Percentiles rank a stretch among this genome's conserved stretches.
These are phyloP conservation scores for Calliopsis andreniformis DNA, from an alignment of 1,140 invertebrate species.

Conservation along the genomic window DNA sequence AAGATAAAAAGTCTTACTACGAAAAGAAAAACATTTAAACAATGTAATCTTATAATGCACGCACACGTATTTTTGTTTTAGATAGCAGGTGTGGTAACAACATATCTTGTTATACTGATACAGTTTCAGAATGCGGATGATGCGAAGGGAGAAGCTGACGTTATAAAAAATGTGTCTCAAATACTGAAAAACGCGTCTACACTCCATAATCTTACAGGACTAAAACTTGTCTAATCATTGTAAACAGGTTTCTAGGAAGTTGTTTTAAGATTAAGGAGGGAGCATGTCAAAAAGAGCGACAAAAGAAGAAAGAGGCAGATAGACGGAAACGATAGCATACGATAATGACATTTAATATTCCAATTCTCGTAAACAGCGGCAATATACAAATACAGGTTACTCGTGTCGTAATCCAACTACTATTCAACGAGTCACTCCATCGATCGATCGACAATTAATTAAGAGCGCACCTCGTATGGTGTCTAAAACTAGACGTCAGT, in stretches of 20 bases:
- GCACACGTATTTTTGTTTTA: slow-evolving; percentile 72
- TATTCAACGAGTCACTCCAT: slow-evolving; percentile 52
- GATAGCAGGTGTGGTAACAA: slow-evolving; percentile 86
- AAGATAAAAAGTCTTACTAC: neutral
- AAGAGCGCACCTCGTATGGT: slow-evolving; percentile 55
- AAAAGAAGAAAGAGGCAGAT: neutral
- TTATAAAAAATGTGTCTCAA: slow-evolving; percentile 67
- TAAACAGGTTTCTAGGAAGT: slow-evolving; percentile 20
- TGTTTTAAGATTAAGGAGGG: neutral
- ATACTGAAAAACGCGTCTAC: slow-evolving; percentile 63
- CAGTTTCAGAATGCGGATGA: slow-evolving; percentile 84
- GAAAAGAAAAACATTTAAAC: neutral
- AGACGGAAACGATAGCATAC: slow-evolving; percentile 42
- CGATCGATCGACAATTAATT: slow-evolving; percentile 62
- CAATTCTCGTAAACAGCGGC: slow-evolving; percentile 65
- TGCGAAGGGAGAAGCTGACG: slow-evolving; percentile 59
- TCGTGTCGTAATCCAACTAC: slow-evolving; percentile 44
- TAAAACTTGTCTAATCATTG: neutral
- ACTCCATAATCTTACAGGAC: slow-evolving; percentile 54
- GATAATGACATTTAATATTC: slow-evolving; percentile 71
- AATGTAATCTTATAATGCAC: neutral
- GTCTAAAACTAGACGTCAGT: slow-evolving; percentile 70
- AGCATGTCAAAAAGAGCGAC: neutral
- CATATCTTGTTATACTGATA: slow-evolving; percentile 87
- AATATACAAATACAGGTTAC: slow-evolving; percentile 68